These are phyloP conservation scores for Drosophila birchii DNA, from an alignment of 2,888 invertebrate genomes.

Conservation along the genomic window DNA sequence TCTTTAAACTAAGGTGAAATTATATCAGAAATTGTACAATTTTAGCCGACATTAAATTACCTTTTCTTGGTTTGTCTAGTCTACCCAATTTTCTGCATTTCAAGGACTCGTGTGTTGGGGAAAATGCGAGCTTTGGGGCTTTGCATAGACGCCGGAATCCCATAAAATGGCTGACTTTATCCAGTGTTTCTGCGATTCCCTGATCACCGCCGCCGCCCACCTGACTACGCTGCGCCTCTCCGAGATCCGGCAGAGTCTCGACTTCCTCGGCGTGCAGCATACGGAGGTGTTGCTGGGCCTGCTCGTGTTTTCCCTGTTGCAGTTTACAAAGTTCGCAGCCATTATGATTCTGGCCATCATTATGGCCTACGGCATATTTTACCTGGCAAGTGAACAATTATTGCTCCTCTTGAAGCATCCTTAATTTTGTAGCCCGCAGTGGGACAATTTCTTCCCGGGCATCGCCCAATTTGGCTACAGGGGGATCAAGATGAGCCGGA, in stretches of 20 bases:
- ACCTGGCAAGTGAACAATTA: slow-evolving; percentile 56
- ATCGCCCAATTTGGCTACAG: slow-evolving; percentile 8
- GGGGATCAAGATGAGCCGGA: slow-evolving; percentile 9
- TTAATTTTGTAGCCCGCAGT: slow-evolving; percentile 30
- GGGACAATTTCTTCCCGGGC: slow-evolving; percentile 62
- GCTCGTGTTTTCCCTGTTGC: slow-evolving; percentile 51
- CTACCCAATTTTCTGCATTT: neutral
- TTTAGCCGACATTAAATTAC: neutral
- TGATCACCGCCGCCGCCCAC: slow-evolving; percentile 9
- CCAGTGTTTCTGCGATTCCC: slow-evolving; percentile 4
- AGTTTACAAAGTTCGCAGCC: slow-evolving; percentile 65
- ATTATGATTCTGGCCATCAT: slow-evolving; percentile 56
- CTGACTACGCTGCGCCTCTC: slow-evolving; percentile 43
- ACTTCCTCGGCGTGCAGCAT: slow-evolving; percentile 58
- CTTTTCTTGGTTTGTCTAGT: slow-evolving; percentile 8
- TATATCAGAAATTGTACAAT: neutral
- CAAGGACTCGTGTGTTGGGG: slow-evolving; percentile 1
- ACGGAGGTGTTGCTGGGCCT: slow-evolving; percentile 54
- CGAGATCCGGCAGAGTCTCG: slow-evolving; percentile 61
- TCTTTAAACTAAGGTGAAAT: neutral
- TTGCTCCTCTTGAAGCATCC: neutral
- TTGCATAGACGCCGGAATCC: neutral
- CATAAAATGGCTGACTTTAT: slow-evolving; percentile 49
- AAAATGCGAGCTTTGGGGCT: slow-evolving; percentile 24
- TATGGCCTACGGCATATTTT: slow-evolving; percentile 59